phyloP scores from a whole-genome alignment of 1,140 invertebrate species.

The Drosophila erecta region DNA sequence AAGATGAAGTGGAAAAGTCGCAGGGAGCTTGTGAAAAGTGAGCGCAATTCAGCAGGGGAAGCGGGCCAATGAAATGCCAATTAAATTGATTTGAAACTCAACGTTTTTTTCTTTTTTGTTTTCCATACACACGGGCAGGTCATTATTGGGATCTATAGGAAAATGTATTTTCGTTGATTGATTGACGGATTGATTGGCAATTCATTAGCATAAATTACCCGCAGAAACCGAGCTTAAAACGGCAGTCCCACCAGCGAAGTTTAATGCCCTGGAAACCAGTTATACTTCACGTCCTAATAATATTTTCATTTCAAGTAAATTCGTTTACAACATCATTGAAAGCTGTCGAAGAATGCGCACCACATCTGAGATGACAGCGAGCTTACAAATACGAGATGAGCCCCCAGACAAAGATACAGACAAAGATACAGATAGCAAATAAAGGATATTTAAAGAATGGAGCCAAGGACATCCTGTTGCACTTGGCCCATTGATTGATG shows the following conservation, averaged over 20 bases:
- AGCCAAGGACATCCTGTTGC: slow-evolving; percentile 52
- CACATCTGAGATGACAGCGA: too few relatives aligned
- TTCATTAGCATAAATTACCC: slow-evolving; percentile 77
- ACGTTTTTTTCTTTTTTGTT: slow-evolving; percentile 21
- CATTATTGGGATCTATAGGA: slow-evolving; percentile 57
- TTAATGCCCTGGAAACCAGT: background rate
- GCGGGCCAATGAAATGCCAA: slow-evolving; percentile 49
- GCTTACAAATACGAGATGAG: too few relatives aligned
- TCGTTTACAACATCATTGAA: too few relatives aligned
- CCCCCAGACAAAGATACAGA: background rate
- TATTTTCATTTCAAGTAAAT: too few relatives aligned
- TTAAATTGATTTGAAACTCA: slow-evolving; percentile 70
- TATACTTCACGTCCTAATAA: background rate
- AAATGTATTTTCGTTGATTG: slow-evolving; percentile 55
- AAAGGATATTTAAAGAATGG: background rate
- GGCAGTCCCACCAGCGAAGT: background rate
- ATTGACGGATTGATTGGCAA: slow-evolving; percentile 52
- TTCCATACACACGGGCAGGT: slow-evolving; percentile 8
- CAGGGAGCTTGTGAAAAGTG: background rate
- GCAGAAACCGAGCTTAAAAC: slow-evolving; percentile 7
- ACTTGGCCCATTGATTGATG: slow-evolving; percentile 65
- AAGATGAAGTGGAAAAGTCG: background rate
- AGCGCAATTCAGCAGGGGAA: background rate
- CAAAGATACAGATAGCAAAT: background rate
- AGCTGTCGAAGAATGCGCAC: too few relatives aligned